Conservation (phyloP, 2,113 vertebrate species). For the Sapayoa aenigma region DNA sequence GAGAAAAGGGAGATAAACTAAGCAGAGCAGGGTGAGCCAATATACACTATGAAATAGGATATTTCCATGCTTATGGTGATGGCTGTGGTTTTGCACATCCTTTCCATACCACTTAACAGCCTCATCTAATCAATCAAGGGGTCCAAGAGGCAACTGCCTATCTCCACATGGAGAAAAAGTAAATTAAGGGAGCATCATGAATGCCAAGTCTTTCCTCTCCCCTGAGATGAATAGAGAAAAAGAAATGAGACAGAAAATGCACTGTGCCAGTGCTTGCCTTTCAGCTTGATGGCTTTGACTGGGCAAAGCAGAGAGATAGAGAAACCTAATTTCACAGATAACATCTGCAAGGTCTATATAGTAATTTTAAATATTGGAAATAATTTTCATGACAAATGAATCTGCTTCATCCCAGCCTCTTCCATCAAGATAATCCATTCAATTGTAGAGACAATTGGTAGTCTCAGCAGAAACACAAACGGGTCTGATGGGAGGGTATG, state of each 20-base stretch:
- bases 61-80: neutral
- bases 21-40: neutral
- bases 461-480: neutral
- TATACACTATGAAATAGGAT: neutral
- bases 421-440: neutral
- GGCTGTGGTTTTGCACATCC: neutral
- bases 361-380: constrained; percentile 14
- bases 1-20: neutral
- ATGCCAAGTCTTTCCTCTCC: neutral
- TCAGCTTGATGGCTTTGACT: neutral
- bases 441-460: neutral
- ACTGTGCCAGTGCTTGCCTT: constrained; percentile 1
- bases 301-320: constrained; percentile 21
- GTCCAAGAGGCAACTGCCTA: neutral
- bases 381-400: constrained; percentile 4
- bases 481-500: neutral
- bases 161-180: neutral
- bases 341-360: constrained; percentile 30
- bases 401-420: neutral
- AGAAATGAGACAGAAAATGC: constrained; percentile 33
- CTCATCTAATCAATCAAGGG: constrained; percentile 6
- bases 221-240: neutral
- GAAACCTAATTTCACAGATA: constrained; percentile 43
- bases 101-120: neutral
- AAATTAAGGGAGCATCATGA: constrained; percentile 31